These are phyloP conservation scores for Rhaphigaster nebulosa DNA, from an alignment of 2,888 invertebrate species.

Conservation along the genomic window DNA sequence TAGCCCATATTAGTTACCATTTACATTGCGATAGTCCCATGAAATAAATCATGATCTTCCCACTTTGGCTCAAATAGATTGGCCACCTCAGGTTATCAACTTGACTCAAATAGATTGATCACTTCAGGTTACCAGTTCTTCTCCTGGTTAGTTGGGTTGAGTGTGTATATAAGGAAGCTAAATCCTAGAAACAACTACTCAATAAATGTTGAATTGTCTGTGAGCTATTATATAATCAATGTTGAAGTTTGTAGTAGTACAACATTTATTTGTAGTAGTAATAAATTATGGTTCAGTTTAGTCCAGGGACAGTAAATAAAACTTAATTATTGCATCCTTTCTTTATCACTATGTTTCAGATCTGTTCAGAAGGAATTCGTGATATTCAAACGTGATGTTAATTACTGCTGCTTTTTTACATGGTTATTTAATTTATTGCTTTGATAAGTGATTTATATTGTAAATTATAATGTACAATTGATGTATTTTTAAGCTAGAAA, in stretches of 20 bases:
- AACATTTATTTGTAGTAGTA: background rate
- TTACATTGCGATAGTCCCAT: no score
- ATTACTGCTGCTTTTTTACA: background rate
- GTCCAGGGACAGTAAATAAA: background rate
- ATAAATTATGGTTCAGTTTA: background rate
- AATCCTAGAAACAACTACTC: no score
- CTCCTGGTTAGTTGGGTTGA: no score
- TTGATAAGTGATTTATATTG: no score
- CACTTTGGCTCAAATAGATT: no score
- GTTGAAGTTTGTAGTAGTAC: background rate
- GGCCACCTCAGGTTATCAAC: no score
- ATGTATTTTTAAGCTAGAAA: background rate
- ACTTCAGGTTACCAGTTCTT: no score
- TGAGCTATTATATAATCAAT: background rate
- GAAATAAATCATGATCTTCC: no score
- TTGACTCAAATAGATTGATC: no score
- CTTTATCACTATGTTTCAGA: slow-evolving; percentile 6
- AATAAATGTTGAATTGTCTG: no score
- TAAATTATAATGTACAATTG: background rate
- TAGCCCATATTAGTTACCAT: no score
- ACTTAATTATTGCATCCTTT: background rate
- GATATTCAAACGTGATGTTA: background rate
- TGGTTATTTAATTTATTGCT: background rate
- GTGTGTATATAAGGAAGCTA: no score
- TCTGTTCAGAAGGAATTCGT: slow-evolving; percentile 3